These are phyloP conservation scores for Cariama cristata DNA, from an alignment of 2,113 vertebrate species.

Conservation along the genomic window DNA sequence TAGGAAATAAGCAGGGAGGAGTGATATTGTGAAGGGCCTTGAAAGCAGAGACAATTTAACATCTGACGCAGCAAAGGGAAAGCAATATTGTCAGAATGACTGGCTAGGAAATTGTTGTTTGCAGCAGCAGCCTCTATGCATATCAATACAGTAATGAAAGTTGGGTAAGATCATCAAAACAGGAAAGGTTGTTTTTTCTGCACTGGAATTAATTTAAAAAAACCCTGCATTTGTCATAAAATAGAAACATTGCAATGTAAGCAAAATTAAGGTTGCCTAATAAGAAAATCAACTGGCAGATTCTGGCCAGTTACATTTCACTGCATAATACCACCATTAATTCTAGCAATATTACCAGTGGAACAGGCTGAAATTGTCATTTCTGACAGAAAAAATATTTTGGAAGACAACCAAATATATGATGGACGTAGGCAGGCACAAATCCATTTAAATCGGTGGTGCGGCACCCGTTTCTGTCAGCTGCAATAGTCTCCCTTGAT, in stretches of 20 bases:
- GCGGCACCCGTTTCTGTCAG: conserved; percentile 14
- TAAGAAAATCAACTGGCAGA: not conserved
- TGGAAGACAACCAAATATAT: conserved; percentile 35
- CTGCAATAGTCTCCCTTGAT: not conserved
- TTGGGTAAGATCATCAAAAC: not conserved
- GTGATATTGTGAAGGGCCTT: not conserved
- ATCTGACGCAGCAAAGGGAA: not conserved
- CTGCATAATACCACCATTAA: not conserved
- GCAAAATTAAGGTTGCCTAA: not conserved
- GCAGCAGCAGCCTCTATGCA: not conserved
- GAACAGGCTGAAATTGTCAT: not conserved
- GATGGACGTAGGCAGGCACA: conserved; percentile 45
- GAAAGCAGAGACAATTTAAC: not conserved
- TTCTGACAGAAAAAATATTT: conserved; percentile 3
- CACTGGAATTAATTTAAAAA: not conserved
- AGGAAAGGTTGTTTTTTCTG: not conserved
- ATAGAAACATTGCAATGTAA: not conserved
- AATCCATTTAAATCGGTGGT: conserved; percentile 36
- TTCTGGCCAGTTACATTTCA: not conserved
- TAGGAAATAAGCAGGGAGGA: not conserved
- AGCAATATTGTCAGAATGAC: not conserved
- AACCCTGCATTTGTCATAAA: not conserved
- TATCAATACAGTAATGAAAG: not conserved
- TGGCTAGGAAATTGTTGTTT: not conserved
- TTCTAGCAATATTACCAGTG: not conserved